Evolutionary conservation across 2,797 vertebrate genomes (phyloP), one percentile per base, ranked within the genome.

Genomic region (Falco peregrinus): DNA sequence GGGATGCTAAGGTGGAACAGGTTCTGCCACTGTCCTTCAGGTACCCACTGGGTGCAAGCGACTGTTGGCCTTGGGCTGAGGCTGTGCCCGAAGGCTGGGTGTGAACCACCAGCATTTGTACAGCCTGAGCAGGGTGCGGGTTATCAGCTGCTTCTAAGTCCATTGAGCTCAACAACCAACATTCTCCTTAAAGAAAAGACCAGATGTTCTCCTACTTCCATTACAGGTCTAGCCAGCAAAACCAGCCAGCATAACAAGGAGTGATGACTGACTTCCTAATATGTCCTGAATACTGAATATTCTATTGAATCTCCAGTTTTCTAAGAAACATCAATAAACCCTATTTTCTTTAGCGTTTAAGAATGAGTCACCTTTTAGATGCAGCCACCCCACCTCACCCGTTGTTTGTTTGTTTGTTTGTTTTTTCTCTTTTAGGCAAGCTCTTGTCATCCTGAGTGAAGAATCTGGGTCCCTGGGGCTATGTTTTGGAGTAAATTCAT

Each of bases 401-500:
- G 6, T 35, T 35, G 35, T 35, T 15, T 26, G 39, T 41, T 41
- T 41, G 39, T 41, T 41, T 11, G 39, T 21, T 19, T 31, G 7
- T n/a, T 5, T 4, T 13, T 13, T 16, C 21, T 22, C 10, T 61
- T 57, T 74, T 54, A 84, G 37, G 17, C 60, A 81, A 61, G 39
- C 79, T 14, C 33, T 91, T 85, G 11, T 82, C n/a, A 82, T 89
- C 84, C 56, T 43, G 43, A 74, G 29, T 74, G 70, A 90, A 90
- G 71, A 80, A 65, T 89, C 18, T 87, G 24, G 16, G 31, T 73
- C 67, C 69, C 59, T 3, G 6, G 37, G 35, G 39, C 22, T 70
- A n/a, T 61, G 71, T 85, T 93, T 83, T 28, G 17, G 57, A 94
- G 89, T 76, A 92, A 81, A 92, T 88, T 93, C 47, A 28, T 73